Percentiles rank a stretch among this genome's conserved stretches.
Conservation (phyloP, 2,113 vertebrate genomes). For the Lutjanus erythropterus region DNA sequence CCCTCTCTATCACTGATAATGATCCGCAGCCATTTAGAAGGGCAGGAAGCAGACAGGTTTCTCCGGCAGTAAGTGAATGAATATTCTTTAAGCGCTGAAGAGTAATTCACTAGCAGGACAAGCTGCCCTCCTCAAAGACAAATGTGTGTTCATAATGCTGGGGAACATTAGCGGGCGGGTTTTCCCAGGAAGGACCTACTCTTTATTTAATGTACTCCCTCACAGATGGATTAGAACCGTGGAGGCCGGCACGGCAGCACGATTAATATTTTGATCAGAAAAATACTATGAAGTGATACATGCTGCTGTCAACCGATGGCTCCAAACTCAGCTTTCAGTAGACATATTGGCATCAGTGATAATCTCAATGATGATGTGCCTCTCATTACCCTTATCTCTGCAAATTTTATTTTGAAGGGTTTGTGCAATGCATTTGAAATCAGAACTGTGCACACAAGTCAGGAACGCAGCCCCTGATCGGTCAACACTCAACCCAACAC, state of each 20-base stretch:
- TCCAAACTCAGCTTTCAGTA: constrained; percentile 42
- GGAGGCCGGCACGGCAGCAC: constrained; percentile 39
- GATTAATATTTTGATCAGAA: constrained; percentile 74
- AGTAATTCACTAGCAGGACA: constrained; percentile 75
- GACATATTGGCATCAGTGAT: constrained; percentile 47
- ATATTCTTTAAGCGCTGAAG: constrained; percentile 71
- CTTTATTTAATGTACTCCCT: constrained; percentile 75
- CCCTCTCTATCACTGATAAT: constrained; percentile 71
- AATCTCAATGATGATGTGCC: constrained; percentile 15
- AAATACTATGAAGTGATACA: constrained; percentile 68
- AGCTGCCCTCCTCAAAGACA: constrained; percentile 69
- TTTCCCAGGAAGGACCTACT: constrained; percentile 55
- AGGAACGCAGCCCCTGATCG: no score
- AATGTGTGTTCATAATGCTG: constrained; percentile 71
- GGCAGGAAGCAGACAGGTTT: constrained; percentile 67
- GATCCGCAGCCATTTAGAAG: constrained; percentile 69
- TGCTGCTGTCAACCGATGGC: constrained; percentile 36
- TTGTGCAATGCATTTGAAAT: no score
- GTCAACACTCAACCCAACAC: no score
- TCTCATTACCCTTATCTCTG: no score
- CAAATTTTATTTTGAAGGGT: no score
- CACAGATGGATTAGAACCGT: constrained; percentile 58
- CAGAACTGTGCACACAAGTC: no score
- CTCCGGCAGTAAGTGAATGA: constrained; percentile 74
- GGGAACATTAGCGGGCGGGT: constrained; percentile 50